Conservation (phyloP, 2,797 vertebrate species). For the Numenius phaeopus region DNA sequence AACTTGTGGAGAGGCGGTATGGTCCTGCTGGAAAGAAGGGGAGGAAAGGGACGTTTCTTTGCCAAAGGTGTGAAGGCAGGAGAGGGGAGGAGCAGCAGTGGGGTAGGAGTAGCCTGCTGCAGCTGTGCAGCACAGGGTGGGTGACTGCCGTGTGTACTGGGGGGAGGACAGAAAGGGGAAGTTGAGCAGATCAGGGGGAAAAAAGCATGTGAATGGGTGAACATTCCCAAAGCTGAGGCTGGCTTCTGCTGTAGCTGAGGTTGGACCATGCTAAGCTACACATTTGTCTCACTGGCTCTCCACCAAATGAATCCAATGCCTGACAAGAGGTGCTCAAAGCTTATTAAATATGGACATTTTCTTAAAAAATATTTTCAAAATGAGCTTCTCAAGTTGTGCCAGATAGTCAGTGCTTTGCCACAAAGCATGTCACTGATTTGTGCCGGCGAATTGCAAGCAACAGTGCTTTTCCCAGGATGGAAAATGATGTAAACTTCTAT, state of each 20-base stretch:
- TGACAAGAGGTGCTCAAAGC: not conserved
- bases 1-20: not conserved
- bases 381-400: not conserved
- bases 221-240: not conserved
- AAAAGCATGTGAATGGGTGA: not conserved
- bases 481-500: not conserved
- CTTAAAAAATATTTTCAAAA: not conserved
- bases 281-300: not conserved
- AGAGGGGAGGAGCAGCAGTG: not conserved
- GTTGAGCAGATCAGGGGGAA: not conserved
- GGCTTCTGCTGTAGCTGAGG: not conserved
- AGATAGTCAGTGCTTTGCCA: not conserved
- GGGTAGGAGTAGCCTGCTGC: not conserved
- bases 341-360: not conserved
- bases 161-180: not conserved
- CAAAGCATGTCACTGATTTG: not conserved
- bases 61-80: not conserved
- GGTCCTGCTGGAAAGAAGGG: not conserved
- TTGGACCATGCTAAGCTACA: not conserved
- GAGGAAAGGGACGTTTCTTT: not conserved
- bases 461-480: not conserved
- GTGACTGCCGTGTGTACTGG: not conserved
- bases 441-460: not conserved
- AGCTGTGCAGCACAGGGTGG: fast-evolving
- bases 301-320: not conserved